Evolutionary conservation across 2,888 invertebrate genomes (phyloP).

Genomic region (Galerucella nymphaeae): DNA sequence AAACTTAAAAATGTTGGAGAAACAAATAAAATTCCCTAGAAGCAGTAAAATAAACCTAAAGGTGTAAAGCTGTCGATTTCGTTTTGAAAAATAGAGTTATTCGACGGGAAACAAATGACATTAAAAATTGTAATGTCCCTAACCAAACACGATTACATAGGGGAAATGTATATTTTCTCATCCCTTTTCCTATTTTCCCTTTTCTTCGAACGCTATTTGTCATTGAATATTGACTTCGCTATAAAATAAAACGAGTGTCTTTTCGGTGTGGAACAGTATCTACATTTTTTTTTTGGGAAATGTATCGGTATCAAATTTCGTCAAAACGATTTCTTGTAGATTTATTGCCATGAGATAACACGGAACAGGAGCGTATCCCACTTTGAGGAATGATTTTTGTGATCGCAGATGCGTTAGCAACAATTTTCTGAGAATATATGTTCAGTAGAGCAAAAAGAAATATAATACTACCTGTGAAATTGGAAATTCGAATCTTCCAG

Average conservation of each 20-base stretch:
- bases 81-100: conserved; percentile 57
- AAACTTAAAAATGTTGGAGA: conserved; percentile 18
- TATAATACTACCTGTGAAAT: no score
- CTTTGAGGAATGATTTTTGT: background rate
- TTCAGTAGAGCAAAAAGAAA: no score
- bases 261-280: conserved; percentile 50
- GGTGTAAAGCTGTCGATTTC: conserved; percentile 58
- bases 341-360: background rate
- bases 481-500: no score
- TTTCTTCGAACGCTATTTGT: conserved; percentile 56
- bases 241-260: conserved; percentile 60
- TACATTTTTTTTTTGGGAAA: conserved; percentile 46
- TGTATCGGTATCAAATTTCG: conserved; percentile 32
- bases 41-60: conserved; percentile 48
- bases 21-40: conserved; percentile 13
- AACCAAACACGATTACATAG: conserved; percentile 53
- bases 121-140: conserved; percentile 53
- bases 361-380: background rate
- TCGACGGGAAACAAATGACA: conserved; percentile 58
- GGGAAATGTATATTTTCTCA: conserved; percentile 56
- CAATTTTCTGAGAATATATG: no score
- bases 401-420: no score
- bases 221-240: conserved; percentile 59
- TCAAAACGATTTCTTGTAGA: conserved; percentile 18
- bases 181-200: conserved; percentile 54